Conservation (phyloP, 2,113 vertebrate species). For the Nanorana parkeri region DNA sequence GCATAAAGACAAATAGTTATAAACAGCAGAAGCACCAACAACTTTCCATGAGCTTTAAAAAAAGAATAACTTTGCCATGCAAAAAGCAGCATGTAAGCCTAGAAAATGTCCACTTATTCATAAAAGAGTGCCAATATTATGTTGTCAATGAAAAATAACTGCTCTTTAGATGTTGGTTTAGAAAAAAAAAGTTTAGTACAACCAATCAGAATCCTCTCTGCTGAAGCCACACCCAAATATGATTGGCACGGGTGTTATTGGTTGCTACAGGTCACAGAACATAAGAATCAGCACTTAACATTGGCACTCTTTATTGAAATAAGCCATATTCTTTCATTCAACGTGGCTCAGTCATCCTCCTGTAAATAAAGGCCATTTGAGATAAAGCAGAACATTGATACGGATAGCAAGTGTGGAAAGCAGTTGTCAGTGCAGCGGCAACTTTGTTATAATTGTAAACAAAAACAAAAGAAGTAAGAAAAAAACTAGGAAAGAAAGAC, state of each 20-base stretch:
- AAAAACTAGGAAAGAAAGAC: conserved; percentile 28
- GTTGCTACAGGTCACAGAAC: too few relatives aligned
- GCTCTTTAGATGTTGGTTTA: too few relatives aligned
- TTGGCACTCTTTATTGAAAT: too few relatives aligned
- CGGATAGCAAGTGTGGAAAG: conserved; percentile 42
- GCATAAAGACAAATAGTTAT: background rate
- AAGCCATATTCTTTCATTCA: background rate
- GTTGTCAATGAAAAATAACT: too few relatives aligned
- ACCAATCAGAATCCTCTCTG: too few relatives aligned
- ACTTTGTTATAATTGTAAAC: conserved; percentile 13
- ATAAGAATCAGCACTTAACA: too few relatives aligned
- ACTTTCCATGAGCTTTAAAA: conserved; percentile 56
- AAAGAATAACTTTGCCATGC: conserved; percentile 57
- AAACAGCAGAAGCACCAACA: conserved; percentile 23
- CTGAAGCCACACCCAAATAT: too few relatives aligned
- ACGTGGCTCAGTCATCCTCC: background rate
- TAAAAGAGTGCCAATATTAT: too few relatives aligned
- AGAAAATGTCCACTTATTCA: background rate
- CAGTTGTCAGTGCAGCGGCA: conserved; percentile 53
- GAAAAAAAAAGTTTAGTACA: too few relatives aligned
- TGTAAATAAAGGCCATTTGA: background rate
- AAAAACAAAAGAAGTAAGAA: conserved; percentile 52
- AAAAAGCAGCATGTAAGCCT: background rate
- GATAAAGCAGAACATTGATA: conserved; percentile 59
- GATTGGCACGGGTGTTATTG: too few relatives aligned